phyloP scores from a whole-genome alignment of 2,888 invertebrate species.

The Dione vanillae region DNA sequence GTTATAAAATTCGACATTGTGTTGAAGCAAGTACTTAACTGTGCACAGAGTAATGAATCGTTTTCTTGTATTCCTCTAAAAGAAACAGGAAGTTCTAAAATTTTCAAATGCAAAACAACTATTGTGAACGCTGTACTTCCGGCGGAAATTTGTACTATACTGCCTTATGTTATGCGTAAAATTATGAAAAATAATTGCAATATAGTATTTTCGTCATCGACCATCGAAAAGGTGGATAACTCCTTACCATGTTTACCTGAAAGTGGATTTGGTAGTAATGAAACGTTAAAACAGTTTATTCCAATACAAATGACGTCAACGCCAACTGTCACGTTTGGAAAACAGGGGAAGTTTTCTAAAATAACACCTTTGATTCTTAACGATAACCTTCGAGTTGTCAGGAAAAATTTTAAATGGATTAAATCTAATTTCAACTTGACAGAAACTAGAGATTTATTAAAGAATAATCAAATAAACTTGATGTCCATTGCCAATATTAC shows the following conservation, averaged over 20 bases:
- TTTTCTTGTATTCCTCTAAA: conserved; percentile 56
- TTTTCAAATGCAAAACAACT: conserved; percentile 68
- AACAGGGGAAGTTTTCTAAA: conserved; percentile 24
- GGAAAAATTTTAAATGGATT: not conserved
- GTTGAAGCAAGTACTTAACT: conserved; percentile 51
- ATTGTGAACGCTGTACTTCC: conserved; percentile 70
- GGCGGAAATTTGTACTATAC: conserved; percentile 70
- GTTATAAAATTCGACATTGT: conserved; percentile 70
- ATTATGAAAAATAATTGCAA: conserved; percentile 52
- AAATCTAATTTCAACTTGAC: not conserved
- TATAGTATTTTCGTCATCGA: conserved; percentile 39
- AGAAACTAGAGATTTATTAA: conserved; percentile 7
- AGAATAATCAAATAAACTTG: conserved; percentile 12
- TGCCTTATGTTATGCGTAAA: conserved; percentile 66
- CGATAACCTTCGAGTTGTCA: conserved; percentile 1
- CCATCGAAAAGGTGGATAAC: conserved; percentile 49
- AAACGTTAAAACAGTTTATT: conserved; percentile 18
- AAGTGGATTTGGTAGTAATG: conserved; percentile 14
- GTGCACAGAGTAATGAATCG: conserved; percentile 48
- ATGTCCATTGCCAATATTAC: not conserved
- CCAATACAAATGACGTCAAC: conserved; percentile 10
- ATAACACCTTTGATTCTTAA: not conserved
- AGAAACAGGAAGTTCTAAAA: conserved; percentile 56
- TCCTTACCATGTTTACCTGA: conserved; percentile 39
- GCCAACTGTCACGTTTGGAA: not conserved